phyloP scores from a whole-genome alignment of 2,797 vertebrate species.

The Ctenopoma kingsleyae region DNA sequence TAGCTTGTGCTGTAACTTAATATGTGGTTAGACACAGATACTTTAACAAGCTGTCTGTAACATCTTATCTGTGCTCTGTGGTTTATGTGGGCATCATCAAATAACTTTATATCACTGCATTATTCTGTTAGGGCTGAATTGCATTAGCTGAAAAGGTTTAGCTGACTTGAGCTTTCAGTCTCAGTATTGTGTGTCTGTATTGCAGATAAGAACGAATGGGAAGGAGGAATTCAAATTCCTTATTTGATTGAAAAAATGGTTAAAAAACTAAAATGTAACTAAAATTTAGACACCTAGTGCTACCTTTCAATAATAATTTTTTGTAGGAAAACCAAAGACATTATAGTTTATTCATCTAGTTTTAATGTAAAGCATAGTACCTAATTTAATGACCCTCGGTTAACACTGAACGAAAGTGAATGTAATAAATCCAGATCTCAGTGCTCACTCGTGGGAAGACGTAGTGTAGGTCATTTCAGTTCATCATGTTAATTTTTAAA shows the following conservation, averaged over 20 bases:
- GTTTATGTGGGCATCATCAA: not conserved
- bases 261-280: no score
- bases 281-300: no score
- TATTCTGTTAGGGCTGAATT: conserved; percentile 5
- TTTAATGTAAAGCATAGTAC: conserved; percentile 3
- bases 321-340: not conserved
- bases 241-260: no score
- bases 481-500: conserved; percentile 42
- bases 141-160: conserved; percentile 24
- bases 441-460: not conserved
- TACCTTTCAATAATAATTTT: no score
- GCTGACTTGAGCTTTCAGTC: conserved; percentile 16
- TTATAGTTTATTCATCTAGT: not conserved
- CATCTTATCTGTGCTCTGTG: not conserved
- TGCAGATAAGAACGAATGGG: not conserved
- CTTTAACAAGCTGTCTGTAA: not conserved
- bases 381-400: conserved; percentile 19
- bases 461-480: conserved; percentile 13
- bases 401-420: conserved; percentile 18
- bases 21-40: not conserved
- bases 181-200: conserved; percentile 16
- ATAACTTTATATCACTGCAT: conserved; percentile 5
- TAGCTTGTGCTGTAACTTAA: conserved; percentile 1
- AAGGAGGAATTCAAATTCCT: no score
- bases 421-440: conserved; percentile 8